Base-by-base conservation (phyloP, 2,888 invertebrate species). In the Entomobrya proxima region DNA sequence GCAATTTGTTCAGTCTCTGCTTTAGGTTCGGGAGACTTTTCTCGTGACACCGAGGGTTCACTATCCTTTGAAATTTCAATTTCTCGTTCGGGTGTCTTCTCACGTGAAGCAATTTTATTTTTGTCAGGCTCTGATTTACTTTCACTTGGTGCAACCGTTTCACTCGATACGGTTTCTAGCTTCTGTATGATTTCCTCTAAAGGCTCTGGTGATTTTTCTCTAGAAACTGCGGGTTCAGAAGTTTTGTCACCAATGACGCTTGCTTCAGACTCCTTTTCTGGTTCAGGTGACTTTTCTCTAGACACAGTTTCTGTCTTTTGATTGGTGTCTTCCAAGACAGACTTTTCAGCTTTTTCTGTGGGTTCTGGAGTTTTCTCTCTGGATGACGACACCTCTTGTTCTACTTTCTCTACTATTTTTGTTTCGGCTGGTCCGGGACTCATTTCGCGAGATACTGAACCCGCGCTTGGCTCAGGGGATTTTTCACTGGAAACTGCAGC, bases 381-480 rank as follows among this genome's bases (percentile, higher is more conserved):
- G 35, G 64, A 64, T 11, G 15, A 9, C 2, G 30, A 18, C 27
- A 6, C 32, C 15, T 47, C 35, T 9, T 76, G 76, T 72, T 83
- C 61, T 86, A 84, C 67, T 82, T 81, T 67, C 86, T 86, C 11
- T 52, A 61, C 21, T 32, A 64, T 84, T 76, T 69, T 55, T 40
- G 72, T 5, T 44, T 61, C 78, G 30, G 7, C 37, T 40, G 69
- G 69, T 18, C 40, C 69, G 40, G 69, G 69, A 11, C 18, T 40
- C 21, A 40, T 69, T 40, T 69, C 69, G 1, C 69, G 9, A 1
- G 69, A 69, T 6, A 32, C 24, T 58, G 30, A 58, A 11, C 35
- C 27, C 13, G 21, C 52, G 13, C 47, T 47, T 24, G 80, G 50
- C n/a, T 27, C 72, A 24, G 82, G 81, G 9, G 81, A 37, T 55